Percentiles rank a stretch among this genome's conserved stretches.
These are phyloP conservation scores for Gastrophryne carolinensis DNA, from an alignment of 2,797 vertebrate genomes.

Conservation along the genomic window DNA sequence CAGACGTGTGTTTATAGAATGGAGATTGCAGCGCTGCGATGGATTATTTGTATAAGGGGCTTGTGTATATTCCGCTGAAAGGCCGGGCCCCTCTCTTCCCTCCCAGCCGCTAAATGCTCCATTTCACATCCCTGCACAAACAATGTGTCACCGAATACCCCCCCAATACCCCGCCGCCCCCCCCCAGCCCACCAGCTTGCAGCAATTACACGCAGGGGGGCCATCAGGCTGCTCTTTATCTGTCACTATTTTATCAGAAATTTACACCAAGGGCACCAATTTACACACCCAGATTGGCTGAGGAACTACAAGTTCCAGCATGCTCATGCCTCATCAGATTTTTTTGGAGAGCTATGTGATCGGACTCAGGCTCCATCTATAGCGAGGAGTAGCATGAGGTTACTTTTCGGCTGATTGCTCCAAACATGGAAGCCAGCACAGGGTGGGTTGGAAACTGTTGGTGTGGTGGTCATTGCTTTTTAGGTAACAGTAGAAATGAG, in stretches of 20 bases:
- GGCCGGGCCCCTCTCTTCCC: constrained; percentile 14
- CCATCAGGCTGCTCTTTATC: constrained; percentile 9
- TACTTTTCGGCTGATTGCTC: no score
- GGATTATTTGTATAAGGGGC: constrained; percentile 53
- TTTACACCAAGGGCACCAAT: not conserved
- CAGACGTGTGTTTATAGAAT: constrained; percentile 51
- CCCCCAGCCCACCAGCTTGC: constrained; percentile 23
- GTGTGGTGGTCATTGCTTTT: no score
- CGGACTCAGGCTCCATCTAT: no score
- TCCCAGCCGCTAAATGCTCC: constrained; percentile 41
- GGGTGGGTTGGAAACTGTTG: no score
- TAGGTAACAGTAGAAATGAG: no score
- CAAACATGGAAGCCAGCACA: no score
- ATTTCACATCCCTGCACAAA: constrained; percentile 48
- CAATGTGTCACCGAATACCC: constrained; percentile 42
- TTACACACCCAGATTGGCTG: not conserved
- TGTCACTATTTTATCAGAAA: not conserved
- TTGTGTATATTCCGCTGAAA: constrained; percentile 51
- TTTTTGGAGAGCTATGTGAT: no score
- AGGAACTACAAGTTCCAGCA: not conserved
- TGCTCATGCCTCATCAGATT: no score
- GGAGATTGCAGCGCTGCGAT: constrained; percentile 38
- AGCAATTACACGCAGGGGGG: constrained; percentile 23
- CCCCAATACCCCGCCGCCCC: not conserved
- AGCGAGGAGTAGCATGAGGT: no score